Percentiles rank a stretch among this genome's conserved stretches.
These are phyloP conservation scores for Tragopan temminckii DNA, from an alignment of 2,797 vertebrate species.

Conservation along the genomic window DNA sequence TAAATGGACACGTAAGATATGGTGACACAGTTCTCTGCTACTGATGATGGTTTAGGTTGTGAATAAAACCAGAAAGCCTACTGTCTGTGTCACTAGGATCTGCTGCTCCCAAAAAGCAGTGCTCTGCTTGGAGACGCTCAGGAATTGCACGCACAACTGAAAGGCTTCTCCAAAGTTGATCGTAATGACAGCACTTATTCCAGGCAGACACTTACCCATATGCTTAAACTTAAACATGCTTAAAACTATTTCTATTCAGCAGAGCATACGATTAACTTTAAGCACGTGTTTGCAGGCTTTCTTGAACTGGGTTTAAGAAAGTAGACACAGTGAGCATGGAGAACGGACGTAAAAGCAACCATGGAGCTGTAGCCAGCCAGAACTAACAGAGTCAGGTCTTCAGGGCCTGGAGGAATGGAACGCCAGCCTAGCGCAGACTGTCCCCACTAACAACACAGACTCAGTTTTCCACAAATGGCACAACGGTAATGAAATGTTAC, in stretches of 20 bases:
- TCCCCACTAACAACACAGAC: background rate
- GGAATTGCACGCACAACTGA: background rate
- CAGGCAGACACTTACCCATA: conserved; percentile 6
- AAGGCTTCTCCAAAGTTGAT: background rate
- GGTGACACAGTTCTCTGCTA: background rate
- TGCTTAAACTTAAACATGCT: background rate
- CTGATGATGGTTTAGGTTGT: background rate
- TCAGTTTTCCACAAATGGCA: background rate
- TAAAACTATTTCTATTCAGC: background rate
- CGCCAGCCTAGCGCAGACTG: background rate
- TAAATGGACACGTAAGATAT: background rate
- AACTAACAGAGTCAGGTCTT: background rate
- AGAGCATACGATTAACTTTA: background rate
- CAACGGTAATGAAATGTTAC: background rate
- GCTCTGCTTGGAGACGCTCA: background rate
- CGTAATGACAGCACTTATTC: background rate
- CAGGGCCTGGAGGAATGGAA: background rate
- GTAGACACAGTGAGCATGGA: background rate
- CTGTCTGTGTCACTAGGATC: background rate
- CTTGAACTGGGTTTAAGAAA: background rate
- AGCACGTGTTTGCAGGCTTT: background rate
- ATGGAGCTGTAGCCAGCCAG: background rate
- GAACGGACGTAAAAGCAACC: background rate
- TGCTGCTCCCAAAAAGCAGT: background rate
- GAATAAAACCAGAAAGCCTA: background rate